Base-by-base conservation (phyloP, 1,140 invertebrate genomes). In the Marisa cornuarietis region DNA sequence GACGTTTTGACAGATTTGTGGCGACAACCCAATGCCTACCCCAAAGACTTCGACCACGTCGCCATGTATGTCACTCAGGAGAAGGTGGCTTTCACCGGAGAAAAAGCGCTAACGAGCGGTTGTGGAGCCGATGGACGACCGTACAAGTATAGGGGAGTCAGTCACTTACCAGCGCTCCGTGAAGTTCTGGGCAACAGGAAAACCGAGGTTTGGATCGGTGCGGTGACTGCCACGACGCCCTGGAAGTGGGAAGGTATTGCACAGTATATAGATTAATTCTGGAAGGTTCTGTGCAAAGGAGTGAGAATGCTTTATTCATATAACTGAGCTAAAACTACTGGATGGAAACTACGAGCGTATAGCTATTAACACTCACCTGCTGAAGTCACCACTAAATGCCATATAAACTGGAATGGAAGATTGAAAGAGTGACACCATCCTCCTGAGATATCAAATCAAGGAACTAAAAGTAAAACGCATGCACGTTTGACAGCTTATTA, bases 1-100 rank as follows among this genome's bases (percentile, higher is more conserved):
- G 24, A 69, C 14, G 13, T 26, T 22, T 14, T 42, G 42, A 20
- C 49, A 24, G 58, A n/a, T 13, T 52, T 42, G 22, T 77, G 76
- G 76, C 49, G 76, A 69, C 49, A 77, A 51, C 20, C 51, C n/a
- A 68, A 51, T 31, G 76, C 65, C 63, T 77, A 77, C 76, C 76
- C 76, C 20, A 54, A 66, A 52, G 42, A 52, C 62, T 52, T 66
- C 63, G 76, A 77, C 76, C 42, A 76, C 42, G 42, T 77, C 68
- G n/a, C 52, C 14, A 9, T 77, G 61, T 77, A 77, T 51, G 76
- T 69, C 76, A 77, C 76, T n/a, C n/a, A 68, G 22, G 31, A 31
- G 11, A 63, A n/a, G 4, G 65, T 26, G 42, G 63, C 76, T 18
- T 11, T 77, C 63, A 77, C 76, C 8, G 76, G 76, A 22, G 31